Base-by-base conservation (phyloP, 2,888 invertebrate genomes). In the Ernsta delagoae region DNA sequence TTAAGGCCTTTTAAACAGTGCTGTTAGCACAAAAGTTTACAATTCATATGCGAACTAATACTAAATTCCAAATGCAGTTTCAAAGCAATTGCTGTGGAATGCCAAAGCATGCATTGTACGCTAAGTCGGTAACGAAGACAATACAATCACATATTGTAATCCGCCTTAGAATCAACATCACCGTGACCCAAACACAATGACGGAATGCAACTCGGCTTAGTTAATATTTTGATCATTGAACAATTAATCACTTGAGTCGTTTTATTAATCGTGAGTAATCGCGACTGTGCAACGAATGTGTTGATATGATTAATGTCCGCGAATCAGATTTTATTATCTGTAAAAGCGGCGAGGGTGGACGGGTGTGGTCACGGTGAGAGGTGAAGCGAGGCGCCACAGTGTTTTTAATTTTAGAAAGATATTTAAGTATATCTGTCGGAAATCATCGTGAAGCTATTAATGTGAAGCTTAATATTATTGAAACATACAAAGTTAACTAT, bases 261-360 rank as follows among this genome's bases (percentile, higher is more conserved):
- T 86, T 82, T 81, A 85, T 86, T 84, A 85, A 86, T 86, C 83
- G 84, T 80, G 74, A 76, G 86, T 84, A 87, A 88, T 87, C 86
- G 84, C 79, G 82, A 82, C 79, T 81, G 79, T 78, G 84, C 80
- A 41, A 83, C 82, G 83, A 88, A 90, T 86, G 89, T 87, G 88
- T 85, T 89, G 87, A 89, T 85, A 84, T 90, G 90, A 92, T 91
- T 90, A 90, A 90, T 90, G 87, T 82, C 75, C 74, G 79, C 79
- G 84, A 86, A 86, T 88, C 85, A 12, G 12, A 89, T 88, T 88
- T 85, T 86, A 89, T 90, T 88, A 88, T 84, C 83, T 82, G 82
- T 82, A 83, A 86, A 67, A 83, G 65, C 59, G 68, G 78, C 71
- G 71, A 72, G 63, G 60, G 45, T 41, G 34, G 9, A 34, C 43